Base-by-base conservation (phyloP, 2,797 vertebrate genomes). In the Florisuga fusca region DNA sequence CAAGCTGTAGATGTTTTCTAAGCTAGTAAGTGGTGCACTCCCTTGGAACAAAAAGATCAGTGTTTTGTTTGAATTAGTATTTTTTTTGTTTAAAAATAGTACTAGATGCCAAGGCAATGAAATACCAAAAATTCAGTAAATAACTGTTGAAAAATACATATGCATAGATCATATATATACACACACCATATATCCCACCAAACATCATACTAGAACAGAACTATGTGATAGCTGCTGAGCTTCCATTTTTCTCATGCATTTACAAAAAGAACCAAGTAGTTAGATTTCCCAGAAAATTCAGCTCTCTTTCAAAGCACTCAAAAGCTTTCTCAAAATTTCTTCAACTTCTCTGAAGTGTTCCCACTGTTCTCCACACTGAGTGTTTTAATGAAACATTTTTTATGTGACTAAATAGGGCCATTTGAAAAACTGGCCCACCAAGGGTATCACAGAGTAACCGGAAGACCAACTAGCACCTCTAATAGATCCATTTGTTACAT, bases 71-170 rank as follows among this genome's bases (percentile, higher is more conserved):
- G 77, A 73, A 85, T 91, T 77, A 74, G 46, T 62, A 63, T 85
- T 96, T 85, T 87, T 67, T 93, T 95, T 94, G 81, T 93, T 95
- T 91, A 93, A 95, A 94, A 67, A 96, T 67, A 85, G 69, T 90
- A 72, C 73, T 73, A 94, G 58, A 80, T 87, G 68, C 62, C 88
- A 92, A 96, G 74, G 73, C 88, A 89, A 81, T 5, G 21, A 92
- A 74, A 93, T 80, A 71, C 22, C 77, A 94, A 94, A 93, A 80
- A 87, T 77, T 89, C 63, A 23, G 25, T 43, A 75, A 16, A 31
- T 38, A 88, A 61, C 41, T 75, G 45, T 26, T 6, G 2, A 84
- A 93, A 64, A 55, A 71, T 4, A 54, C 26, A 53, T 34, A 50
- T 61, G 31, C 1, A 27, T 10, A n/a, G n/a, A n/a, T n/a, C n/a